Conservation (phyloP, 2,888 invertebrate species). For the Spatulosminthurus flaviceps region DNA sequence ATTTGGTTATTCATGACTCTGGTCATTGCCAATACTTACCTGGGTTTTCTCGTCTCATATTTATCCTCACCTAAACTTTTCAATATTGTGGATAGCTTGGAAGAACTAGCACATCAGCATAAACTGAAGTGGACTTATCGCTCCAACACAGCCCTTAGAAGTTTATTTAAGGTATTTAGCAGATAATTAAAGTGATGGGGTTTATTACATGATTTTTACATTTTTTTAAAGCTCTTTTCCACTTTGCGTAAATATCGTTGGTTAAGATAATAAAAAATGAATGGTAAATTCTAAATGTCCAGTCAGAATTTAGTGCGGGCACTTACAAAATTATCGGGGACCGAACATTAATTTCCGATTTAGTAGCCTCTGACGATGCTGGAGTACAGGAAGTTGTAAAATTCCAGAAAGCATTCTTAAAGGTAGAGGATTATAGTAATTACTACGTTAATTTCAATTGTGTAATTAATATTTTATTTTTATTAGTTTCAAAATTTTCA, state of each 20-base stretch:
- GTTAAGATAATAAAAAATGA: too few species aligned
- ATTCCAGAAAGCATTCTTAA: slow-evolving; percentile 59
- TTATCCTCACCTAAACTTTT: slow-evolving; percentile 59
- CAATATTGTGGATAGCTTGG: slow-evolving; percentile 59
- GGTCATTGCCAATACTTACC: slow-evolving; percentile 61
- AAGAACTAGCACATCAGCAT: slow-evolving; percentile 55
- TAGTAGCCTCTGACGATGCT: slow-evolving; percentile 52
- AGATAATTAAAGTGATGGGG: too few species aligned
- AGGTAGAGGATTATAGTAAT: slow-evolving; percentile 49
- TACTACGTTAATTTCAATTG: neutral
- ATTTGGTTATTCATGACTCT: slow-evolving; percentile 62
- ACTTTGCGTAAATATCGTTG: too few species aligned
- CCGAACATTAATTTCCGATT: slow-evolving; percentile 45
- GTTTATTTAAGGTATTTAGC: slow-evolving; percentile 60
- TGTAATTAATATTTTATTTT: neutral
- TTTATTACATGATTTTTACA: too few species aligned
- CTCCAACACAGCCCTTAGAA: slow-evolving; percentile 55
- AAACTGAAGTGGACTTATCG: slow-evolving; percentile 60
- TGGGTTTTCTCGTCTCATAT: slow-evolving; percentile 61
- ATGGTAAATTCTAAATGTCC: too few species aligned
- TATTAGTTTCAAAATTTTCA: neutral
- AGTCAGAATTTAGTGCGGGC: slow-evolving; percentile 55
- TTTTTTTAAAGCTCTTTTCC: too few species aligned
- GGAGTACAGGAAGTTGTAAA: slow-evolving; percentile 56
- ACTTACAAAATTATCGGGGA: slow-evolving; percentile 58